Conservation (phyloP, 1,140 invertebrate genomes). For the Xylocopa sonorina region DNA sequence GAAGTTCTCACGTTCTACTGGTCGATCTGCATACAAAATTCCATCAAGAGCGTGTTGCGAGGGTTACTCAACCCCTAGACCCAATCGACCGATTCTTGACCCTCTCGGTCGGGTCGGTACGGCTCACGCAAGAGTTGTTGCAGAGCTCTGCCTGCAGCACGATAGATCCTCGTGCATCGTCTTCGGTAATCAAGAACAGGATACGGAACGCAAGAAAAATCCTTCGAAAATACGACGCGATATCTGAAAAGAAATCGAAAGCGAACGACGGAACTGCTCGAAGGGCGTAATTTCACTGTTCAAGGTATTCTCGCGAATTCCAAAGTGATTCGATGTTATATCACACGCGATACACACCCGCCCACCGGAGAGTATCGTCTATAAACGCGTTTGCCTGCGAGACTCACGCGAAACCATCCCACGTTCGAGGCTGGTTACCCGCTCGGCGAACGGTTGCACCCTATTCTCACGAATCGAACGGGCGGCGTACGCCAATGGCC, state of each 20-base stretch:
- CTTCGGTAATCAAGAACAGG: background rate
- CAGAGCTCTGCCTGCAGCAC: background rate
- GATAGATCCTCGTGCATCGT: background rate
- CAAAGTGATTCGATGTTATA: too few species aligned
- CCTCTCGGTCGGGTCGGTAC: constrained; percentile 53
- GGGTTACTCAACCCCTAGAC: constrained; percentile 45
- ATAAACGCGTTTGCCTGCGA: background rate
- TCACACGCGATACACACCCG: too few species aligned
- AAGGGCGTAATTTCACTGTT: too few species aligned
- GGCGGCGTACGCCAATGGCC: constrained; percentile 71
- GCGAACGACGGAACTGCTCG: too few species aligned
- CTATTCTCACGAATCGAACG: background rate
- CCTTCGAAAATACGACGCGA: background rate
- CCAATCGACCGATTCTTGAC: constrained; percentile 62
- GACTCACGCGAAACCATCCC: background rate
- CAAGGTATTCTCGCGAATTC: too few species aligned
- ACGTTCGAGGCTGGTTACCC: background rate
- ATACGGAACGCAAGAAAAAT: background rate
- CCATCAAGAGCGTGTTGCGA: constrained; percentile 57
- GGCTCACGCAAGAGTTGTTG: constrained; percentile 54
- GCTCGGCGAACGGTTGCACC: background rate
- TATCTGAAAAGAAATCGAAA: too few species aligned
- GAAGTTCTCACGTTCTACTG: constrained; percentile 53
- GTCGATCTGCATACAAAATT: constrained; percentile 65
- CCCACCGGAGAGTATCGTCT: background rate